Evolutionary conservation across 2,888 invertebrate genomes (phyloP).

Genomic region (Cistogaster globosa): DNA sequence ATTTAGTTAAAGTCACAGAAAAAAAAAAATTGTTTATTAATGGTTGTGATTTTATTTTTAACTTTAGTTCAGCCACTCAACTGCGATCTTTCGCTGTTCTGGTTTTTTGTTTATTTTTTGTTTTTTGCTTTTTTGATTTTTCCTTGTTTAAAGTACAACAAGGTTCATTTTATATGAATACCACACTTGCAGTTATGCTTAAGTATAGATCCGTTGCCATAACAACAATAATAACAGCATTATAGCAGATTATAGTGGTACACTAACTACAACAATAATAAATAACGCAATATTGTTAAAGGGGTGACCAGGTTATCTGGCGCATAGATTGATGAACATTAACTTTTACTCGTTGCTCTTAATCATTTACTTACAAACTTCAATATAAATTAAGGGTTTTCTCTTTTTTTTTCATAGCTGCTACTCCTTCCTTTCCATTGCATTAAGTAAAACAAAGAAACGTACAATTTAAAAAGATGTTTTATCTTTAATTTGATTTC

Average conservation of each 20-base stretch:
- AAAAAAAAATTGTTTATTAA: conserved; percentile 56
- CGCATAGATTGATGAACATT: conserved; percentile 62
- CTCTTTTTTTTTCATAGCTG: conserved; percentile 41
- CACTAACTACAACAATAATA: conserved; percentile 21
- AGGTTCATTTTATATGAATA: conserved; percentile 27
- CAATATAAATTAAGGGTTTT: conserved; percentile 63
- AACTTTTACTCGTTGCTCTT: conserved; percentile 46
- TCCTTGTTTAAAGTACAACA: conserved; percentile 51
- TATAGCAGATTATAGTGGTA: neutral
- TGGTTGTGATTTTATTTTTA: conserved; percentile 61
- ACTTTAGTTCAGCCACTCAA: conserved; percentile 10
- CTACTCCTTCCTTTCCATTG: conserved; percentile 8
- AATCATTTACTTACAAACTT: conserved; percentile 40
- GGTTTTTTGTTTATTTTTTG: conserved; percentile 34
- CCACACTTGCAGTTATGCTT: conserved; percentile 43
- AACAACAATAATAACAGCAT: conserved; percentile 6
- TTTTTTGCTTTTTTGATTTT: conserved; percentile 1
- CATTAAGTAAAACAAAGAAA: conserved; percentile 18
- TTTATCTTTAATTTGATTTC: conserved; percentile 55
- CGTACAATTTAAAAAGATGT: conserved; percentile 45
- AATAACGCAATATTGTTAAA: conserved; percentile 61
- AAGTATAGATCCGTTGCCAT: conserved; percentile 17
- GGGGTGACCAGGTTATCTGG: conserved; percentile 69
- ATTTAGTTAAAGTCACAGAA: conserved; percentile 42
- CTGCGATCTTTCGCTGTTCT: conserved; percentile 58